Percentiles rank a stretch among this genome's conserved stretches.
Conservation (phyloP, 2,113 vertebrate genomes). For the Megalops atlanticus region DNA sequence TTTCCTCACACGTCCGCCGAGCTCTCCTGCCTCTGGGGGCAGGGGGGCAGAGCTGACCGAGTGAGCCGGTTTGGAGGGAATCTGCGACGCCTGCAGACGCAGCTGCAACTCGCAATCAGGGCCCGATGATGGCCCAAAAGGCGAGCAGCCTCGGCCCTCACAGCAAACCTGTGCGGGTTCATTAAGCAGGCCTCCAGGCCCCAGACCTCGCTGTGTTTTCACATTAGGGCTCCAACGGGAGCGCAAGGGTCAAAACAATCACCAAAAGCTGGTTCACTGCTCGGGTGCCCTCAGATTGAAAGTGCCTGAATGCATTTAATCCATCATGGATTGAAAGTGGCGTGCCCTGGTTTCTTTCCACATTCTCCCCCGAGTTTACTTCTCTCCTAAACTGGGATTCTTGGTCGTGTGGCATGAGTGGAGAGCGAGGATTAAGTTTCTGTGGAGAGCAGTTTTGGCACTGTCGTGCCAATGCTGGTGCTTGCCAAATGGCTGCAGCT, state of each 20-base stretch:
- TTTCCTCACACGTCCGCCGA: background rate
- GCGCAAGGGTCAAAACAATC: background rate
- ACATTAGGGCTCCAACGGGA: background rate
- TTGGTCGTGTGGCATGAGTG: background rate
- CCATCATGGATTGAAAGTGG: background rate
- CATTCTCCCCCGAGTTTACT: background rate
- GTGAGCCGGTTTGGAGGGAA: background rate
- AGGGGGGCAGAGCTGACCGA: background rate
- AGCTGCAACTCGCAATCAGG: constrained; percentile 3
- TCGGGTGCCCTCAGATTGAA: background rate
- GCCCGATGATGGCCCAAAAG: background rate
- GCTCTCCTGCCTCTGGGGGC: background rate
- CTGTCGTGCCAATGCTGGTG: background rate
- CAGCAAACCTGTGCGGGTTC: background rate
- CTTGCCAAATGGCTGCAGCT: background rate
- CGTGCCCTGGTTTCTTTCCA: background rate
- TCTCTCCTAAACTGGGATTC: background rate
- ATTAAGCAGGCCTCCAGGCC: background rate
- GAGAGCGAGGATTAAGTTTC: background rate
- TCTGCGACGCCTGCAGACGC: background rate
- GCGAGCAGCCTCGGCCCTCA: background rate
- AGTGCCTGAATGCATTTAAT: background rate
- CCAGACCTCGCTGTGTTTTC: background rate
- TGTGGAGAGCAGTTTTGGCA: background rate
- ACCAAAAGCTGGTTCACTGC: background rate